These are phyloP conservation scores for Athripsodes cinereus DNA, from an alignment of 2,888 invertebrate species.

Conservation along the genomic window DNA sequence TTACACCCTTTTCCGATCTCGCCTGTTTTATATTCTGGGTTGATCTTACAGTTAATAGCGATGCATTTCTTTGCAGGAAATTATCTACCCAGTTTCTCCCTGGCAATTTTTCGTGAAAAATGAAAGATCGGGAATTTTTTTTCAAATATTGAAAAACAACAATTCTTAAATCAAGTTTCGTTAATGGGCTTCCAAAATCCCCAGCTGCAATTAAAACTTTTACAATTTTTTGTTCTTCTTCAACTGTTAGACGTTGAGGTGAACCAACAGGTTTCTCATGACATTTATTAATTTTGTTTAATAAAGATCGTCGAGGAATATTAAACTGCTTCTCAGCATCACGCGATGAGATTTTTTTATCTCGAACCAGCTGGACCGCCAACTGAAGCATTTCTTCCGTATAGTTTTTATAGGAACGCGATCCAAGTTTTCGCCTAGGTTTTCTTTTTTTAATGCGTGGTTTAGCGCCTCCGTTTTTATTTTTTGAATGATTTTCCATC, in stretches of 20 bases:
- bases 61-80: not conserved
- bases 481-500: not conserved
- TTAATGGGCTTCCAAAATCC: conserved; percentile 6
- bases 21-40: conserved; percentile 1
- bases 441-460: not conserved
- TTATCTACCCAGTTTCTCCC: not conserved
- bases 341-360: not conserved
- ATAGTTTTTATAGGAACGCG: conserved; percentile 2
- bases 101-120: not conserved
- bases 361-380: not conserved
- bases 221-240: not conserved
- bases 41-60: not conserved
- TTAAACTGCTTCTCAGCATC: conserved; percentile 3
- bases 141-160: conserved; percentile 1
- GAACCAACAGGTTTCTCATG: conserved; percentile 1
- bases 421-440: conserved; percentile 1
- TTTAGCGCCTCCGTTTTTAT: not conserved
- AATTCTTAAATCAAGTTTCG: not conserved
- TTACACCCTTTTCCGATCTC: not conserved
- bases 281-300: conserved; percentile 2
- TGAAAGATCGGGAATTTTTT: not conserved
- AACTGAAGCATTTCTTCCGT: conserved; percentile 1
- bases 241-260: not conserved
- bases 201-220: not conserved
- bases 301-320: not conserved